phyloP scores from a whole-genome alignment of 2,797 vertebrate genomes.

The Scolopax rusticola region DNA sequence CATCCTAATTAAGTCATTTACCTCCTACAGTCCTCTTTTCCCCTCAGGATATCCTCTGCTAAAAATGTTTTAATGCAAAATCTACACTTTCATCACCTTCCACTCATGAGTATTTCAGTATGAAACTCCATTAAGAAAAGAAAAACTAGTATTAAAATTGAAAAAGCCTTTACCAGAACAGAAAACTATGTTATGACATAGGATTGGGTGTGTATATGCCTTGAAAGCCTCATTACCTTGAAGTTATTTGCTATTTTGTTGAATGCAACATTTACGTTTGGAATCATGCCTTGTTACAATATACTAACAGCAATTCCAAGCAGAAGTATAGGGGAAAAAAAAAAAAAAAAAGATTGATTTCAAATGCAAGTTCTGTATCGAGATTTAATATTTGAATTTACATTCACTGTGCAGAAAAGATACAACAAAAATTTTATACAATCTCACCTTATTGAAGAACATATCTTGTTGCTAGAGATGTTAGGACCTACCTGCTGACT shows the following conservation, averaged over 20 bases:
- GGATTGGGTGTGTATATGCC: background rate
- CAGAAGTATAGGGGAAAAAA: background rate
- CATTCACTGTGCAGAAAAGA: background rate
- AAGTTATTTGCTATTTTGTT: constrained; percentile 20
- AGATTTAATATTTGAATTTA: background rate
- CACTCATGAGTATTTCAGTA: background rate
- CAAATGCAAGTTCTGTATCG: background rate
- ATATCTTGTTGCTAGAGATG: background rate
- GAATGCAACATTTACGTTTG: constrained; percentile 17
- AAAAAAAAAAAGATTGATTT: background rate
- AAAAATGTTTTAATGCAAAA: constrained; percentile 21
- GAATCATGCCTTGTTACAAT: constrained; percentile 30
- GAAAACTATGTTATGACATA: background rate
- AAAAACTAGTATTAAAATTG: constrained; percentile 37
- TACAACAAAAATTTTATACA: background rate
- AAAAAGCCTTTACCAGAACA: constrained; percentile 10
- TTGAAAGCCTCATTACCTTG: constrained; percentile 14
- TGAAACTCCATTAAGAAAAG: constrained; percentile 6
- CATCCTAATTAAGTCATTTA: constrained; percentile 57
- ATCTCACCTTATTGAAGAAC: background rate
- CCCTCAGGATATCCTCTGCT: constrained; percentile 14
- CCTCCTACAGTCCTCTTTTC: constrained; percentile 16
- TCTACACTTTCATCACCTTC: constrained; percentile 6
- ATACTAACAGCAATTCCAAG: constrained; percentile 7
- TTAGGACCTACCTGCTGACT: background rate